These are phyloP conservation scores for Echinarachnius parma DNA, from an alignment of 53 echinoderm and acorn worm genomes.

Conservation along the genomic window DNA sequence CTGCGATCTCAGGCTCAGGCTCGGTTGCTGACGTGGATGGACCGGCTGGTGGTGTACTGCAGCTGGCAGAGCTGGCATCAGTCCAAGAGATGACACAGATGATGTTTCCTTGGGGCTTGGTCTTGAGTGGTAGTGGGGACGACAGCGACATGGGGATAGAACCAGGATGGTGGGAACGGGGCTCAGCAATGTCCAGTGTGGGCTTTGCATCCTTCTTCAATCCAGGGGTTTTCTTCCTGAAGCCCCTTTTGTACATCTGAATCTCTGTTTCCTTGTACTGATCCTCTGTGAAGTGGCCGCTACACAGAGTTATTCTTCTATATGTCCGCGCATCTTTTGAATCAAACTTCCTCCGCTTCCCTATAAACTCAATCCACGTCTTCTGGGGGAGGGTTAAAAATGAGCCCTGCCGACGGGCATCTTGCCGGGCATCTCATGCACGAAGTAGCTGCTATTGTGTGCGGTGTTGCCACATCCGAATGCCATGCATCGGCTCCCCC, in stretches of 20 bases:
- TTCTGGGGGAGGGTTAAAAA: not conserved
- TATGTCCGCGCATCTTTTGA: not conserved
- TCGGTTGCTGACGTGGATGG: too few species aligned
- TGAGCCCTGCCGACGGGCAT: not conserved
- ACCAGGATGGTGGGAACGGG: not conserved
- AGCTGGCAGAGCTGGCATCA: too few species aligned
- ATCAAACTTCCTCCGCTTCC: not conserved
- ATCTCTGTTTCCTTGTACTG: not conserved
- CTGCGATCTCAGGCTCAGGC: too few species aligned
- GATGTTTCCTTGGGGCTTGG: too few species aligned
- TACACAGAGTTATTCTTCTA: not conserved
- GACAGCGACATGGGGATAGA: too few species aligned
- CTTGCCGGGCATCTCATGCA: not conserved
- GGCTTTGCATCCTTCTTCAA: not conserved
- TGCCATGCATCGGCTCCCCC: not conserved
- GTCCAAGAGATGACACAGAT: too few species aligned
- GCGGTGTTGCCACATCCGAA: not conserved
- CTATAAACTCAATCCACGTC: not conserved
- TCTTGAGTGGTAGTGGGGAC: too few species aligned
- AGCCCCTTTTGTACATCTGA: not conserved
- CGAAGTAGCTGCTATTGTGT: not conserved
- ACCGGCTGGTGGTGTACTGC: too few species aligned
- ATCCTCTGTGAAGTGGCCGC: not conserved
- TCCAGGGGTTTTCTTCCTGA: not conserved
- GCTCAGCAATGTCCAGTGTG: not conserved